Base-by-base conservation (phyloP, 1,140 invertebrate species). In the Lepidurus apus region DNA sequence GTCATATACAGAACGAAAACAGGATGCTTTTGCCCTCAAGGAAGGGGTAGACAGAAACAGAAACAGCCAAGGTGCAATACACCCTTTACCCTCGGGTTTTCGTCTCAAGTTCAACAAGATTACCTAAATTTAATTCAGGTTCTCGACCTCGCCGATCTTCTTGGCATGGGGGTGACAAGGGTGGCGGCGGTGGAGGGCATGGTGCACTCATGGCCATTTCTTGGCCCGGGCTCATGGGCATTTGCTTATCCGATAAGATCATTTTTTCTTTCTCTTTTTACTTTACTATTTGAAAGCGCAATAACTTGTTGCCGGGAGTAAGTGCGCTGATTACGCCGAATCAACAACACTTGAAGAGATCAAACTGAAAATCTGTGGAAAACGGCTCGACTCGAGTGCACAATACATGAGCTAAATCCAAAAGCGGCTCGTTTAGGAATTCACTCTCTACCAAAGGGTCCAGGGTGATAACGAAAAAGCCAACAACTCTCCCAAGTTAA, bases 121-220 rank as follows among this genome's bases (percentile, higher is more conserved):
- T 74, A 79, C 78, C 78, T 74, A 79, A 75, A 79, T 79, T 74
- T 43, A 79, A 74, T 79, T 79, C 78, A 24, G 78, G 78, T 75
- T 79, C 78, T 24, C 78, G 78, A 74, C 74, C 65, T 43, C 78
- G 26, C 5, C 78, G 43, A 24, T 76, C 65, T 43, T 79, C 73
- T 74, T 79, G 78, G 44, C 74, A 21, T 11, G 76, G 43, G 43
- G 65, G 42, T 34, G 76, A 65, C 3, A 65, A 65, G 13, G 53
- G 53, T 65, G 53, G 53, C 9, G 53, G 53, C 21, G 53, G 53
- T 9, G 53, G 53, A n/a, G 53, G 53, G 21, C 53, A 65, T 21
- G 53, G 53, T n/a, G 53, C 53, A 65, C 53, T 65, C 53, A 65
- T 65, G 2, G 53, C 53, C 53, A 65, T 65, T 65, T 65, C 53